phyloP scores from a whole-genome alignment of 2,888 invertebrate species.

The Mechanitis mazaeus region DNA sequence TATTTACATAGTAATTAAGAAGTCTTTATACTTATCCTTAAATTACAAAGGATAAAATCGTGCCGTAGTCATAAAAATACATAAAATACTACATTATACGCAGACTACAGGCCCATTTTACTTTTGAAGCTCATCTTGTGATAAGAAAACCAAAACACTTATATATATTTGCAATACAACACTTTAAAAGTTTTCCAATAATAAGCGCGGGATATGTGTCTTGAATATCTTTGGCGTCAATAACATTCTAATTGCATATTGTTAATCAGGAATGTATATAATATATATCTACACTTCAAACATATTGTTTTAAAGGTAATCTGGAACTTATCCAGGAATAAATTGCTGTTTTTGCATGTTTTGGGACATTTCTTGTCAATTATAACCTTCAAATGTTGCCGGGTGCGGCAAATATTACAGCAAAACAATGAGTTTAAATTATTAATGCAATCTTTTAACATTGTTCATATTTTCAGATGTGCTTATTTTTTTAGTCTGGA shows the following conservation, averaged over 20 bases:
- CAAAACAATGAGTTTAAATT: conserved; percentile 19
- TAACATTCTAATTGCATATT: conserved; percentile 13
- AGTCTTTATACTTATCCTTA: conserved; percentile 35
- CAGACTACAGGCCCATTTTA: not conserved
- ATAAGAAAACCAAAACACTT: not conserved
- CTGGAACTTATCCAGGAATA: not conserved
- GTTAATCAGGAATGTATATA: conserved; percentile 7
- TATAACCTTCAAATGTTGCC: conserved; percentile 67
- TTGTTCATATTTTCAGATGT: conserved; percentile 50
- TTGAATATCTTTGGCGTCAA: conserved; percentile 53
- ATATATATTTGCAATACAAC: not conserved
- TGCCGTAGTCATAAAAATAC: conserved; percentile 12
- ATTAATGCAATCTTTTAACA: conserved; percentile 3
- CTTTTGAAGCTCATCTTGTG: not conserved
- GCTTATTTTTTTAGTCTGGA: conserved; percentile 34
- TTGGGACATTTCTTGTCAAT: conserved; percentile 19
- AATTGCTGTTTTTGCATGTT: too few relatives aligned
- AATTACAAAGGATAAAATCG: conserved; percentile 48
- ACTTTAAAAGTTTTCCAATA: conserved; percentile 29
- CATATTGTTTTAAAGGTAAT: not conserved
- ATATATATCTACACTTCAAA: not conserved
- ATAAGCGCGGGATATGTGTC: conserved; percentile 69
- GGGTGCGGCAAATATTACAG: conserved; percentile 42
- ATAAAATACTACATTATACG: not conserved
- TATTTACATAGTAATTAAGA: conserved; percentile 8